These are phyloP conservation scores for Macrobrachium rosenbergii DNA, from an alignment of 1,140 invertebrate species.

Conservation along the genomic window DNA sequence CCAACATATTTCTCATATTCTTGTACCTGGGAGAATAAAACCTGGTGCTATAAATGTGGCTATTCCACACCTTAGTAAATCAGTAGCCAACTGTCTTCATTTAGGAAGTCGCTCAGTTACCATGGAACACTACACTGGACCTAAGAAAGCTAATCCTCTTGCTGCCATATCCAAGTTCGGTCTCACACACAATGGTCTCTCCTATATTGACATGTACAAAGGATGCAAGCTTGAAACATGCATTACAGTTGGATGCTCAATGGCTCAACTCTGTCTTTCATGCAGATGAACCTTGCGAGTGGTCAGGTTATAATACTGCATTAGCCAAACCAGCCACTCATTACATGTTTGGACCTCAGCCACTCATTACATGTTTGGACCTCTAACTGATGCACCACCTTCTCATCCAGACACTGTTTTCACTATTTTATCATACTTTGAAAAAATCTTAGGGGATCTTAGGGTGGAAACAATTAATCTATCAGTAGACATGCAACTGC, in stretches of 20 bases:
- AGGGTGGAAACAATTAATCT: no score
- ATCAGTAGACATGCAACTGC: not conserved
- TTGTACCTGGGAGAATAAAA: not conserved
- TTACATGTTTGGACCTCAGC: no score
- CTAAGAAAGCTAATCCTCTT: conserved; percentile 9
- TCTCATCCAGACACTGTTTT: conserved; percentile 21
- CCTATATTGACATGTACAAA: not conserved
- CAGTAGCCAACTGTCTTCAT: not conserved
- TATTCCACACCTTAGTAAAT: not conserved
- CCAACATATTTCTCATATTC: not conserved
- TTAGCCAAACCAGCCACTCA: not conserved
- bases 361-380: not conserved
- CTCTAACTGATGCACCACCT: not conserved
- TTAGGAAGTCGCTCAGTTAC: not conserved
- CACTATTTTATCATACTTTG: conserved; percentile 13
- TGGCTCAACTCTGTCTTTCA: conserved; percentile 14
- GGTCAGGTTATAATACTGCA: no score
- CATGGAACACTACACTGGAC: not conserved
- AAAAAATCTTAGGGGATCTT: no score
- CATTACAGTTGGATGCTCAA: not conserved
- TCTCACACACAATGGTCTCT: not conserved
- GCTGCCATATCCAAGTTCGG: not conserved
- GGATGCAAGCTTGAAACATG: not conserved
- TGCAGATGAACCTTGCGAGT: no score
- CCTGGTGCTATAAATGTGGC: not conserved